A percentile compares a stretch with the other conserved stretches of the same genome.
These are phyloP conservation scores for Lamellibrachia satsuma DNA, from an alignment of 2,888 invertebrate species.

Conservation along the genomic window DNA sequence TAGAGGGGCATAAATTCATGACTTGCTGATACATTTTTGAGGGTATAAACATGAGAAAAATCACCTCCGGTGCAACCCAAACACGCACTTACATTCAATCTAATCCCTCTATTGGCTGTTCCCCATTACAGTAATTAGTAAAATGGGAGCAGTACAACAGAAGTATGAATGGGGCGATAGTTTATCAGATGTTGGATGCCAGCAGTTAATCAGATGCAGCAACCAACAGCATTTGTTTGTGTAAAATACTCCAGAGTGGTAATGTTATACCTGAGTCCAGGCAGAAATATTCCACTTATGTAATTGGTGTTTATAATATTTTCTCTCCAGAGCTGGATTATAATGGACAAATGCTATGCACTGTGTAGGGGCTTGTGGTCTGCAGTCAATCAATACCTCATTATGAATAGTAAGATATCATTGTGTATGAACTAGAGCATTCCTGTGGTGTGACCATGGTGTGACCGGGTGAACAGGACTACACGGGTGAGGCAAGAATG, in stretches of 20 bases:
- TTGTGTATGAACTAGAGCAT: not conserved
- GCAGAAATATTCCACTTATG: not conserved
- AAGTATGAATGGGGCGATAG: not conserved
- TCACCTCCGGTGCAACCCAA: not conserved
- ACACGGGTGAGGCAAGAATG: not conserved
- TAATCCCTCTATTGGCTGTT: too few relatives aligned
- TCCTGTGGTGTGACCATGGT: not conserved
- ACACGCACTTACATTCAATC: not conserved
- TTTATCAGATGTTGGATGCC: not conserved
- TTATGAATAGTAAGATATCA: not conserved
- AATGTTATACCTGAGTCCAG: not conserved
- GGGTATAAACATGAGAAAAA: not conserved
- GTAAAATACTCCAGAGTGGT: not conserved
- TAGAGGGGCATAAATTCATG: not conserved
- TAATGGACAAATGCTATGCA: not conserved
- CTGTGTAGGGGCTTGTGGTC: not conserved
- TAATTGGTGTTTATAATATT: not conserved
- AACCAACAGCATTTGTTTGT: not conserved
- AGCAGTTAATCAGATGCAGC: not conserved
- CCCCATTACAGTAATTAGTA: too few relatives aligned
- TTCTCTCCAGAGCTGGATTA: not conserved
- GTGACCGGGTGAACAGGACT: not conserved
- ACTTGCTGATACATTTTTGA: not conserved
- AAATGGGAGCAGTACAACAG: too few relatives aligned
- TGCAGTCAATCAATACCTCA: constrained; percentile 12